Evolutionary conservation across 2,888 invertebrate genomes (phyloP).

Genomic region (Heliconius cydno): DNA sequence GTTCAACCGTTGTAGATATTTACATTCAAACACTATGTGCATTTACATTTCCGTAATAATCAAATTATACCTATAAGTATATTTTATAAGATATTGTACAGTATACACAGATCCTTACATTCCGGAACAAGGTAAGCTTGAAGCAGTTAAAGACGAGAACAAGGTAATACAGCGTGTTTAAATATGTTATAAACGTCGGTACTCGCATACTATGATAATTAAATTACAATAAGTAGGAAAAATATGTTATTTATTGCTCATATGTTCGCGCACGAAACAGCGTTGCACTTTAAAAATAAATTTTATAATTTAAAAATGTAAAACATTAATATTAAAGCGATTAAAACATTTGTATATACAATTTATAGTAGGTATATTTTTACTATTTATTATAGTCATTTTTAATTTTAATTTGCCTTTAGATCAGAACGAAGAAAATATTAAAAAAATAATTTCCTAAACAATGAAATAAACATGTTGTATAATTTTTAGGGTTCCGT

Average conservation of each 20-base stretch:
- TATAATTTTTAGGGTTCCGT: too few relatives aligned
- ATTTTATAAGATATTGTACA: background rate
- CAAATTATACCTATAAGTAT: background rate
- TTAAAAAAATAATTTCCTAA: too few relatives aligned
- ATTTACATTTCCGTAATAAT: background rate
- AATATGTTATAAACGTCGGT: slow-evolving; percentile 39
- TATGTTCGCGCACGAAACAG: slow-evolving; percentile 25
- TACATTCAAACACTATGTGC: background rate
- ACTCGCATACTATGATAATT: slow-evolving; percentile 42
- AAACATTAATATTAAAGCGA: background rate
- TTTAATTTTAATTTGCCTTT: too few relatives aligned
- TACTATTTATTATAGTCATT: too few relatives aligned
- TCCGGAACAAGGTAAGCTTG: slow-evolving; percentile 33
- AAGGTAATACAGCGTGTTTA: slow-evolving; percentile 38
- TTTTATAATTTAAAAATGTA: slow-evolving; percentile 13
- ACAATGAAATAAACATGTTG: too few relatives aligned
- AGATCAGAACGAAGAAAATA: too few relatives aligned
- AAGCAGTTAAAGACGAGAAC: slow-evolving; percentile 32
- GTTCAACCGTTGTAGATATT: too few relatives aligned
- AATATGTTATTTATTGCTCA: slow-evolving; percentile 35
- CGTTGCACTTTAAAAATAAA: slow-evolving; percentile 16
- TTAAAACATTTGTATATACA: too few relatives aligned
- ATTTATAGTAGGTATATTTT: background rate
- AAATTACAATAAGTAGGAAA: slow-evolving; percentile 40
- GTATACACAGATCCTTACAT: slow-evolving; percentile 24